Conservation (phyloP, 2,888 invertebrate species). For the Tricholauxania praeusta region DNA sequence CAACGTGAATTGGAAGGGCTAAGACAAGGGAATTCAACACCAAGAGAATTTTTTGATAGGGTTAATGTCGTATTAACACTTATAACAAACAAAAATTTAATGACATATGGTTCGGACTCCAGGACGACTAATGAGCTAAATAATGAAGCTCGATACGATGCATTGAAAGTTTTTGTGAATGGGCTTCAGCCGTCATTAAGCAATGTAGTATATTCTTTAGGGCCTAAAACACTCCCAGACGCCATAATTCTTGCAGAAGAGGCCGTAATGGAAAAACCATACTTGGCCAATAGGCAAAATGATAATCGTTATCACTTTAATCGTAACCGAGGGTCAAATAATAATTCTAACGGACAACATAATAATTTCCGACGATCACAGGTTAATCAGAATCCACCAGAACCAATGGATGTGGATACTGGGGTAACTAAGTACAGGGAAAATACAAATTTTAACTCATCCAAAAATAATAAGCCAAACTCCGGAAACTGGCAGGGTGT, state of each 20-base stretch:
- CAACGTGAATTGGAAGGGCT: neutral
- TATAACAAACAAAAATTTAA: neutral
- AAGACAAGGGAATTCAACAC: neutral
- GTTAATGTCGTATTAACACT: neutral
- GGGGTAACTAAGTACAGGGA: neutral
- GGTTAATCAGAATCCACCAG: neutral
- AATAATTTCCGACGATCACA: neutral
- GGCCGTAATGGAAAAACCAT: neutral
- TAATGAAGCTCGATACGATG: neutral
- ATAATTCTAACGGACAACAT: no score
- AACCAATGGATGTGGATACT: neutral
- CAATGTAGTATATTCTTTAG: neutral
- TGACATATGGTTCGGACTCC: conserved; percentile 1
- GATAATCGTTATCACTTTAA: neutral
- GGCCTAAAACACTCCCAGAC: neutral
- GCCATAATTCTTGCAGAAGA: neutral
- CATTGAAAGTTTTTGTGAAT: neutral
- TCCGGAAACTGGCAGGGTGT: no score
- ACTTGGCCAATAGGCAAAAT: neutral
- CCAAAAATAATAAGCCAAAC: neutral
- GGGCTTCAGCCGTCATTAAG: neutral
- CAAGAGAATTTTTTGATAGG: neutral
- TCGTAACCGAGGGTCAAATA: neutral
- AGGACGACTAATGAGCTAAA: neutral
- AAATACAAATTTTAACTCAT: neutral